phyloP scores from a whole-genome alignment of 1,140 invertebrate species.

The Aphelenchoides avenae region DNA sequence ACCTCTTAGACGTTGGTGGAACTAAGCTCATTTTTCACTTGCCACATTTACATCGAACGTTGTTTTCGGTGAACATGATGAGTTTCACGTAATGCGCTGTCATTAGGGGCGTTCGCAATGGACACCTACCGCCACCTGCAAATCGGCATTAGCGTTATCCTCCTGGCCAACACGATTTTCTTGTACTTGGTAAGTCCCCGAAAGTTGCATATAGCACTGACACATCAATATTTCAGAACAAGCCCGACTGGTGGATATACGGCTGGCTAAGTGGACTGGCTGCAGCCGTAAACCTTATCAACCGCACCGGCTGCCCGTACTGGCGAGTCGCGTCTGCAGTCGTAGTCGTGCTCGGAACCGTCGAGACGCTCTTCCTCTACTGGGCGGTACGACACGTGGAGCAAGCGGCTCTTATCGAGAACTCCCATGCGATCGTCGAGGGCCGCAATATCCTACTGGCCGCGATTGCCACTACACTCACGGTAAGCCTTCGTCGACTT shows the following conservation, averaged over 20 bases:
- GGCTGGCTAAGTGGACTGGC: slow-evolving; percentile 31
- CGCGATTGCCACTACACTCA: slow-evolving; percentile 30
- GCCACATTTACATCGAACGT: no score
- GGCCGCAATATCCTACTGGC: slow-evolving; percentile 34
- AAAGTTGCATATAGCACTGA: no score
- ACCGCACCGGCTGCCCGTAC: slow-evolving; percentile 18
- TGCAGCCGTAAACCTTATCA: slow-evolving; percentile 28
- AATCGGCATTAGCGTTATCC: no score
- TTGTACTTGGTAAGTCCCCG: no score
- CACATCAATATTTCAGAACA: slow-evolving; percentile 42
- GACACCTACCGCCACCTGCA: no score
- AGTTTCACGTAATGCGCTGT: no score
- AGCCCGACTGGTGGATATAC: slow-evolving; percentile 45
- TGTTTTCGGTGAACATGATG: no score
- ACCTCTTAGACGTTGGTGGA: no score
- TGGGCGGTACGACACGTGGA: slow-evolving; percentile 34
- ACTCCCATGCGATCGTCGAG: slow-evolving; percentile 30
- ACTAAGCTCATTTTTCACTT: no score
- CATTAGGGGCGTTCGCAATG: no score
- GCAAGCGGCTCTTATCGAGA: slow-evolving; percentile 13
- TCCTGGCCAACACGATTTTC: no score
- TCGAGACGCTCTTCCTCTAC: slow-evolving; percentile 25
- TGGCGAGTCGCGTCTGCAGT: slow-evolving; percentile 34
- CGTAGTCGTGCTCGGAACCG: slow-evolving; percentile 32
- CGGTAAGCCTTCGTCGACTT: no score